Conservation (phyloP, 2,888 invertebrate species). For the Cantharis rustica region DNA sequence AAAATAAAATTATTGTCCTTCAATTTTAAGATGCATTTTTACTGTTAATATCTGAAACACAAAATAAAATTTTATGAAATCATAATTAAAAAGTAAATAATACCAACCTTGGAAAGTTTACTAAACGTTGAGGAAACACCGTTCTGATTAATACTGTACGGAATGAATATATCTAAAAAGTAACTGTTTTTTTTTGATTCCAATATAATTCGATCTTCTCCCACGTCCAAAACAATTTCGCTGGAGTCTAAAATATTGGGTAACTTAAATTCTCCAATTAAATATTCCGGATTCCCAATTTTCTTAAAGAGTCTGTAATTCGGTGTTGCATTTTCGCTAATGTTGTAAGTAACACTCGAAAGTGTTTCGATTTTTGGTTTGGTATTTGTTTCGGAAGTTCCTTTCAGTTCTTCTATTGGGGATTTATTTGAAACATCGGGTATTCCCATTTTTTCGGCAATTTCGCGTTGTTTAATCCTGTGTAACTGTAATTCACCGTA, state of each 20-base stretch:
- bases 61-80: slow-evolving; percentile 10
- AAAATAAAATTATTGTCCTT: background rate
- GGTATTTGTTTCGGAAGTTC: slow-evolving; percentile 34
- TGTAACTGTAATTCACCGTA: slow-evolving; percentile 77
- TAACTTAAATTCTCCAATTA: slow-evolving; percentile 68
- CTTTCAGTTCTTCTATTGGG: slow-evolving; percentile 67
- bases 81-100: background rate
- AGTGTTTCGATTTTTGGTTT: slow-evolving; percentile 48
- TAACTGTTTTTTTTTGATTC: slow-evolving; percentile 66
- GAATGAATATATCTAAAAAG: slow-evolving; percentile 72
- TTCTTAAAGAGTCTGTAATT: slow-evolving; percentile 65
- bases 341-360: slow-evolving; percentile 38
- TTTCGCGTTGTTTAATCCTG: slow-evolving; percentile 73
- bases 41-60: slow-evolving; percentile 51
- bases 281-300: slow-evolving; percentile 60
- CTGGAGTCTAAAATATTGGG: slow-evolving; percentile 64
- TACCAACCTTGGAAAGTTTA: slow-evolving; percentile 58
- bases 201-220: slow-evolving; percentile 76
- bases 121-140: slow-evolving; percentile 60
- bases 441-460: slow-evolving; percentile 55
- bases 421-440: slow-evolving; percentile 42
- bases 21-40: slow-evolving; percentile 45
- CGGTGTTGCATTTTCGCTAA: slow-evolving; percentile 55
- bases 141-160: slow-evolving; percentile 67
- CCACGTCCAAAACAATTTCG: slow-evolving; percentile 70